Evolutionary conservation across 1,140 invertebrate genomes (phyloP).

Genomic region (Anthonomus grandis): DNA sequence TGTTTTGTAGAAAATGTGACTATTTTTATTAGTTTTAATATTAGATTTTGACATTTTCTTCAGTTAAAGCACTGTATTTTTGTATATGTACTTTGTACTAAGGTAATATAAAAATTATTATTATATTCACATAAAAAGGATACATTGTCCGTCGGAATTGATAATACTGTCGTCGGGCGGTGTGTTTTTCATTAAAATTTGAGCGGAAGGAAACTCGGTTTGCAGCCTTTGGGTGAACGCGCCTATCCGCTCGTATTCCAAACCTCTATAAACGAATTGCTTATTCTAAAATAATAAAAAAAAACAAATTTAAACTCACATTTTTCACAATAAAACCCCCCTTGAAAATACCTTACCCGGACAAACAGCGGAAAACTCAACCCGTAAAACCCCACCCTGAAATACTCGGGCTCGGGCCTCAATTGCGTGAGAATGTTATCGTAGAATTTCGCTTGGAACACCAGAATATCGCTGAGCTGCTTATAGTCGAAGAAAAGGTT

Average conservation of each 20-base stretch:
- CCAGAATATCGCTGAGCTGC: slow-evolving; percentile 79
- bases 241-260: slow-evolving; percentile 92
- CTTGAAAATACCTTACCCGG: slow-evolving; percentile 61
- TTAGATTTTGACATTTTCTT: neutral
- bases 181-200: slow-evolving; percentile 87
- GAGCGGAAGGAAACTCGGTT: slow-evolving; percentile 88
- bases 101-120: too few relatives aligned
- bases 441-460: slow-evolving; percentile 83
- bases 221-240: slow-evolving; percentile 92
- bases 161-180: slow-evolving; percentile 84
- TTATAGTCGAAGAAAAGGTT: slow-evolving; percentile 86
- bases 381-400: slow-evolving; percentile 94
- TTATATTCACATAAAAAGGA: slow-evolving; percentile 43
- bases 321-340: neutral
- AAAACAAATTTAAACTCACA: slow-evolving; percentile 33
- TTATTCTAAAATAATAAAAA: too few relatives aligned
- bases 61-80: neutral
- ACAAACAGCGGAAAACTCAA: slow-evolving; percentile 91
- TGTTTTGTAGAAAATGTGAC: neutral
- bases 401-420: slow-evolving; percentile 92
- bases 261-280: slow-evolving; percentile 92
- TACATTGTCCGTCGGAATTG: slow-evolving; percentile 81
- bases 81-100: too few relatives aligned
- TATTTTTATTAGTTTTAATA: neutral
- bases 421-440: slow-evolving; percentile 86